Evolutionary conservation across 2,888 invertebrate genomes (phyloP).

Genomic region (Azorinus chamasolen): DNA sequence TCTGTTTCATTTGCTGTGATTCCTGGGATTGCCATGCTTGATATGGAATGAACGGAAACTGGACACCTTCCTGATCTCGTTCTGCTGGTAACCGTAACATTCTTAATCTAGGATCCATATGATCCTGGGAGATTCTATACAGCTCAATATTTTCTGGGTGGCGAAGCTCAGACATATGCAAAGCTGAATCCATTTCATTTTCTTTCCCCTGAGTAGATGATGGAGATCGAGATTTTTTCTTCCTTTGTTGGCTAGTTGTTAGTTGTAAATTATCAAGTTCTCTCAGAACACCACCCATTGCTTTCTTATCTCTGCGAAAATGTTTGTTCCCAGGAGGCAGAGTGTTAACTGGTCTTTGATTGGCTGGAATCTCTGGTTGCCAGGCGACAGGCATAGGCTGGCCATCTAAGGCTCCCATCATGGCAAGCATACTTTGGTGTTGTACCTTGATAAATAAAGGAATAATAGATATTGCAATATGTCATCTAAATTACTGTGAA

Average conservation of each 20-base stretch:
- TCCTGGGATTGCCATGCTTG: slow-evolving; percentile 64
- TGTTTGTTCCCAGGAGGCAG: not conserved
- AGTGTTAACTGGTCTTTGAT: slow-evolving; percentile 24
- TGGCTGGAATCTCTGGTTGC: slow-evolving; percentile 15
- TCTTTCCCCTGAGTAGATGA: slow-evolving; percentile 8
- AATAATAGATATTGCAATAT: too few species aligned
- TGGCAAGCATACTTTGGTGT: slow-evolving; percentile 81
- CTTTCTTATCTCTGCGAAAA: slow-evolving; percentile 24
- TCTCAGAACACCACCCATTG: slow-evolving; percentile 66
- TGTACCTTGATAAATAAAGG: slow-evolving; percentile 74
- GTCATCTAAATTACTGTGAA: too few species aligned
- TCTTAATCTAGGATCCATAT: slow-evolving; percentile 58
- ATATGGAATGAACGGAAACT: slow-evolving; percentile 68
- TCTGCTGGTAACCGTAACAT: slow-evolving; percentile 74
- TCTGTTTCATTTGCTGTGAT: slow-evolving; percentile 6
- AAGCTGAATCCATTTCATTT: slow-evolving; percentile 7
- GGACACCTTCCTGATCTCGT: slow-evolving; percentile 58
- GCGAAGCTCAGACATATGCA: slow-evolving; percentile 27
- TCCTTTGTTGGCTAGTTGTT: slow-evolving; percentile 30
- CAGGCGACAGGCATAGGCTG: slow-evolving; percentile 18
- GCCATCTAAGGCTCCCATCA: slow-evolving; percentile 82
- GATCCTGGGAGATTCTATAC: slow-evolving; percentile 44
- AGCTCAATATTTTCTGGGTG: slow-evolving; percentile 27
- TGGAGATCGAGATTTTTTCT: slow-evolving; percentile 42
- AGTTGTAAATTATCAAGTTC: slow-evolving; percentile 76